Evolutionary conservation across 2,113 vertebrate species (phyloP).

Genomic region (Aspiorhynchus laticeps): DNA sequence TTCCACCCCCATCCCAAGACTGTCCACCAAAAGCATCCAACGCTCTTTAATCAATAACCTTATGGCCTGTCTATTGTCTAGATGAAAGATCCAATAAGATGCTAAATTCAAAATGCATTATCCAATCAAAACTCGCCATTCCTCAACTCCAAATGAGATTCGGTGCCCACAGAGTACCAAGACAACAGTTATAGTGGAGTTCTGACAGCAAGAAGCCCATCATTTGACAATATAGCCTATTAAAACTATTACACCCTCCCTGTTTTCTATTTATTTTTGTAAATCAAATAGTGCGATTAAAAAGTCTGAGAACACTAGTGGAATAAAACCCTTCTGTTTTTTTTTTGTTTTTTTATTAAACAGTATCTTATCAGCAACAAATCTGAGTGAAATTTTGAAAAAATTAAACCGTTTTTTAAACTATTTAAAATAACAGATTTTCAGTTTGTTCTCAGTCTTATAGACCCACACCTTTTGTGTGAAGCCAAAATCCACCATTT

Average conservation of each 20-base stretch:
- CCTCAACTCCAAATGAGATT: background rate
- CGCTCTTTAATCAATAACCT: constrained; percentile 51
- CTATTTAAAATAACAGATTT: background rate
- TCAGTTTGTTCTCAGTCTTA: background rate
- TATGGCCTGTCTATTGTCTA: background rate
- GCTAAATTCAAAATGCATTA: constrained; percentile 12
- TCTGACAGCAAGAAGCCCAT: background rate
- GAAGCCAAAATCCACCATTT: background rate
- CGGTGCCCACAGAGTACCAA: background rate
- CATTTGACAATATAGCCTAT: background rate
- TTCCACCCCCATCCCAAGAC: constrained; percentile 7
- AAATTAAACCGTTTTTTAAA: background rate
- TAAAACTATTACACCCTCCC: background rate
- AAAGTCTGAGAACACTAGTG: background rate
- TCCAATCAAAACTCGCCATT: constrained; percentile 12
- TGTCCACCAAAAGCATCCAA: constrained; percentile 22
- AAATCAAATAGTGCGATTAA: background rate
- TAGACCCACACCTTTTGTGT: background rate
- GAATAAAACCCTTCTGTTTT: background rate
- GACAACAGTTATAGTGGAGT: background rate
- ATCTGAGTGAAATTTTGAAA: background rate
- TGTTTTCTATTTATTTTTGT: background rate
- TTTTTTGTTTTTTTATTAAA: no score
- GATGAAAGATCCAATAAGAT: constrained; percentile 27
- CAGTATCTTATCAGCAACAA: no score